Evolutionary conservation across 2,888 invertebrate species (phyloP).

Genomic region (Nebria salina): DNA sequence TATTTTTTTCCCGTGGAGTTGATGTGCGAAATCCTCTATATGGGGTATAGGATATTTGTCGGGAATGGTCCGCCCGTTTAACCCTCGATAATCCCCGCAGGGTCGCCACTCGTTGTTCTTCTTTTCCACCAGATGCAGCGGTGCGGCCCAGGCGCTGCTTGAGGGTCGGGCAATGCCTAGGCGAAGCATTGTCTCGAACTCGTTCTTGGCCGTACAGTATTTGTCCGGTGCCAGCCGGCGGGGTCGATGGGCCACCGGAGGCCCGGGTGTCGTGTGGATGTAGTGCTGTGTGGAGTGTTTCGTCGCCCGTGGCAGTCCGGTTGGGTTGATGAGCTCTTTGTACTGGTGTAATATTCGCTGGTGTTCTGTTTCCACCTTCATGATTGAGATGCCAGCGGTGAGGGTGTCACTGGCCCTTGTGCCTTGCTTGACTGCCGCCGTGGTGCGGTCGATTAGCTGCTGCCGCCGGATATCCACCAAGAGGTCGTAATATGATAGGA

Average conservation of each 20-base stretch:
- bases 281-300: slow-evolving; percentile 48
- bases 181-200: slow-evolving; percentile 52
- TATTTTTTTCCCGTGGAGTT: slow-evolving; percentile 50
- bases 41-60: slow-evolving; percentile 56
- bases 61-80: slow-evolving; percentile 55
- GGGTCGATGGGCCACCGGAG: slow-evolving; percentile 51
- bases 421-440: neutral
- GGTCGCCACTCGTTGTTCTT: slow-evolving; percentile 52
- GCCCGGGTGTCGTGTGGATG: slow-evolving; percentile 52
- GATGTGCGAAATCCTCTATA: slow-evolving; percentile 52
- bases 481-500: slow-evolving; percentile 52
- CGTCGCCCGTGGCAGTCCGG: neutral
- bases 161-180: slow-evolving; percentile 52
- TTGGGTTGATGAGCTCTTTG: slow-evolving; percentile 5
- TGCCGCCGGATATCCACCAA: slow-evolving; percentile 52
- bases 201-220: slow-evolving; percentile 50
- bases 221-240: slow-evolving; percentile 53
- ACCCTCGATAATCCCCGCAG: slow-evolving; percentile 57
- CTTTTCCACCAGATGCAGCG: slow-evolving; percentile 52
- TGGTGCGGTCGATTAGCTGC: slow-evolving; percentile 49
- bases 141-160: slow-evolving; percentile 52
- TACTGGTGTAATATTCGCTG: slow-evolving; percentile 36
- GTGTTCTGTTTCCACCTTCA: slow-evolving; percentile 36
- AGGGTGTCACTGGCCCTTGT: slow-evolving; percentile 24
- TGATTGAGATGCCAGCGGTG: neutral